These are phyloP conservation scores for Helicoverpa zea DNA, from an alignment of 1,140 invertebrate genomes.

Conservation along the genomic window DNA sequence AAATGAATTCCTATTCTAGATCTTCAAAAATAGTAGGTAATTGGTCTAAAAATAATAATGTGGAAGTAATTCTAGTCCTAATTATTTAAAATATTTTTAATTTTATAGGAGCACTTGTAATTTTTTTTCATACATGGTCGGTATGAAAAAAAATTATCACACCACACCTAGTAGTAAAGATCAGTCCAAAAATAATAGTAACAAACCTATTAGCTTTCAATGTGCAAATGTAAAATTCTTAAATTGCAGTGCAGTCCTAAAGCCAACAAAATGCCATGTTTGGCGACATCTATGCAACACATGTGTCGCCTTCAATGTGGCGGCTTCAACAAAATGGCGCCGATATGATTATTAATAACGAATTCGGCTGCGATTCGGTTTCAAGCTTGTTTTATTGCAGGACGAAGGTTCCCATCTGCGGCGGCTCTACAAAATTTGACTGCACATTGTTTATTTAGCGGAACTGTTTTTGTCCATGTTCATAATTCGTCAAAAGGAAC, in stretches of 20 bases:
- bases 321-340: slow-evolving; percentile 76
- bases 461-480: slow-evolving; percentile 71
- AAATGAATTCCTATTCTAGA: too few species aligned
- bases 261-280: slow-evolving; percentile 22
- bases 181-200: background rate
- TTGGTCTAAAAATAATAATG: too few species aligned
- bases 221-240: background rate
- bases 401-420: slow-evolving; percentile 78
- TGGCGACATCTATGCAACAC: slow-evolving; percentile 57
- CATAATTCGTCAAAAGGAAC: slow-evolving; percentile 50
- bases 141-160: too few species aligned
- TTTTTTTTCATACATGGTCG: too few species aligned
- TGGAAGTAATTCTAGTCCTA: too few species aligned
- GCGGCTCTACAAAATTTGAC: slow-evolving; percentile 68
- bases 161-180: background rate
- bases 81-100: too few species aligned
- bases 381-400: slow-evolving; percentile 73
- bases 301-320: slow-evolving; percentile 63
- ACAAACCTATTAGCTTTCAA: background rate
- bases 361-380: slow-evolving; percentile 71
- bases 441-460: slow-evolving; percentile 79
- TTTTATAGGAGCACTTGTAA: too few species aligned
- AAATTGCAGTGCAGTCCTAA: background rate
- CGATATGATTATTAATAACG: slow-evolving; percentile 84
- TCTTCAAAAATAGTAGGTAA: too few species aligned